Evolutionary conservation across 2,888 invertebrate genomes (phyloP).

Genomic region (Aromia moschata): DNA sequence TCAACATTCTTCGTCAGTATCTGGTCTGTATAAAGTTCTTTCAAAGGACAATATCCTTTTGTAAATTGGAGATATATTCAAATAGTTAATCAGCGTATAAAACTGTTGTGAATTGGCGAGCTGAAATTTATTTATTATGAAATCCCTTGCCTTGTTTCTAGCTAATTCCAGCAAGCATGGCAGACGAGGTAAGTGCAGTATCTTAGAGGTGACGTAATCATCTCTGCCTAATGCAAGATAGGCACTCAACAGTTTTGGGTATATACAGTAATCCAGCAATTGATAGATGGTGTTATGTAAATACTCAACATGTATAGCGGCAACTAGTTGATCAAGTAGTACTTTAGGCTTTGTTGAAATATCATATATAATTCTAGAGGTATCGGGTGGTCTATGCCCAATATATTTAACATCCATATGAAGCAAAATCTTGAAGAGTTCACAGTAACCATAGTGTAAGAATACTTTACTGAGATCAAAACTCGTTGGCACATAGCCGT

Average conservation of each 20-base stretch:
- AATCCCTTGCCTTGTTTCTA: slow-evolving; percentile 47
- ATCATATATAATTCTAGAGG: slow-evolving; percentile 41
- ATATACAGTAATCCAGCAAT: slow-evolving; percentile 40
- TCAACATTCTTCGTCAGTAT: neutral
- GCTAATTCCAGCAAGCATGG: slow-evolving; percentile 50
- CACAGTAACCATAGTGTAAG: slow-evolving; percentile 43
- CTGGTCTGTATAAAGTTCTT: slow-evolving; percentile 42
- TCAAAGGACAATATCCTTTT: slow-evolving; percentile 49
- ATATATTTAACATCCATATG: slow-evolving; percentile 45
- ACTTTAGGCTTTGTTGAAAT: slow-evolving; percentile 27
- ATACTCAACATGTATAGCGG: slow-evolving; percentile 35
- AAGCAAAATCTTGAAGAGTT: slow-evolving; percentile 43
- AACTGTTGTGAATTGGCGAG: slow-evolving; percentile 41
- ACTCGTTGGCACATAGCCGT: slow-evolving; percentile 36
- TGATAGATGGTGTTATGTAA: slow-evolving; percentile 39
- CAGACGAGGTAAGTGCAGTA: slow-evolving; percentile 36
- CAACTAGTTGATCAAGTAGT: slow-evolving; percentile 34
- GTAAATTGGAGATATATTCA: slow-evolving; percentile 41
- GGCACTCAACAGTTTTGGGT: slow-evolving; percentile 34
- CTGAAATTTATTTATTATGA: slow-evolving; percentile 40
- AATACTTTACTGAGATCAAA: slow-evolving; percentile 43
- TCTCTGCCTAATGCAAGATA: slow-evolving; percentile 35
- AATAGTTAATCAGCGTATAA: slow-evolving; percentile 42
- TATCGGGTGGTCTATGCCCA: slow-evolving; percentile 32
- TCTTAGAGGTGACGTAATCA: slow-evolving; percentile 39